A percentile compares a stretch with the other conserved stretches of the same genome.
These are phyloP conservation scores for Platichthys stellatus DNA, from an alignment of 2,113 vertebrate genomes.

Conservation along the genomic window DNA sequence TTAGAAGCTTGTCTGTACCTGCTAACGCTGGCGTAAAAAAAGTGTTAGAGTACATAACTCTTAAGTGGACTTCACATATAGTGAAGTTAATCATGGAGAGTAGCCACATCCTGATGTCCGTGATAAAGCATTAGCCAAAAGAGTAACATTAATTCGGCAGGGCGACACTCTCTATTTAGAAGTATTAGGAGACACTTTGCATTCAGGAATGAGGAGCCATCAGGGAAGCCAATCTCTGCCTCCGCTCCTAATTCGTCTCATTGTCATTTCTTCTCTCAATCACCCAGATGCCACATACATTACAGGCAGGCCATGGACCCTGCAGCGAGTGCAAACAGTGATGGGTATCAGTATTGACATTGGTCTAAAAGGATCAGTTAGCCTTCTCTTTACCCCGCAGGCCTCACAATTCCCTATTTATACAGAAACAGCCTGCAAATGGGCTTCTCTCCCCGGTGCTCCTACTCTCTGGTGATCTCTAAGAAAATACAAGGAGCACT, in stretches of 20 bases:
- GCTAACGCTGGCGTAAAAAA: too few species aligned
- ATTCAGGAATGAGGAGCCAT: constrained; percentile 46
- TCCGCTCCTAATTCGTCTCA: constrained; percentile 63
- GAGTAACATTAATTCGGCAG: neutral
- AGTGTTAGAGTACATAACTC: too few species aligned
- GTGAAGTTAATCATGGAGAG: neutral
- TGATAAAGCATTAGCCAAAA: constrained; percentile 1
- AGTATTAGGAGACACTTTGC: constrained; percentile 54
- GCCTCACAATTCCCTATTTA: constrained; percentile 55
- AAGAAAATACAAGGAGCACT: constrained; percentile 71
- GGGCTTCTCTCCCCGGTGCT: constrained; percentile 37
- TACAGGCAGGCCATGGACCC: constrained; percentile 61
- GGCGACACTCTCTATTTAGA: neutral
- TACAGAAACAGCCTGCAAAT: constrained; percentile 59
- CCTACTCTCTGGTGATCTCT: constrained; percentile 56
- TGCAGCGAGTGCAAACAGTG: constrained; percentile 70
- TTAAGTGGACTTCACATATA: neutral
- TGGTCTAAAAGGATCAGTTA: constrained; percentile 76
- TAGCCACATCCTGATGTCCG: neutral
- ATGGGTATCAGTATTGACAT: constrained; percentile 77
- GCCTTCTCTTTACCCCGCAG: constrained; percentile 64
- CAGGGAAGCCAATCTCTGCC: constrained; percentile 31
- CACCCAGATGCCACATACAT: constrained; percentile 64
- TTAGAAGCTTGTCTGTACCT: too few species aligned
- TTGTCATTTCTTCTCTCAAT: constrained; percentile 69